Evolutionary conservation across 2,888 invertebrate species (phyloP).

Genomic region (Lepidochitona cinerea): DNA sequence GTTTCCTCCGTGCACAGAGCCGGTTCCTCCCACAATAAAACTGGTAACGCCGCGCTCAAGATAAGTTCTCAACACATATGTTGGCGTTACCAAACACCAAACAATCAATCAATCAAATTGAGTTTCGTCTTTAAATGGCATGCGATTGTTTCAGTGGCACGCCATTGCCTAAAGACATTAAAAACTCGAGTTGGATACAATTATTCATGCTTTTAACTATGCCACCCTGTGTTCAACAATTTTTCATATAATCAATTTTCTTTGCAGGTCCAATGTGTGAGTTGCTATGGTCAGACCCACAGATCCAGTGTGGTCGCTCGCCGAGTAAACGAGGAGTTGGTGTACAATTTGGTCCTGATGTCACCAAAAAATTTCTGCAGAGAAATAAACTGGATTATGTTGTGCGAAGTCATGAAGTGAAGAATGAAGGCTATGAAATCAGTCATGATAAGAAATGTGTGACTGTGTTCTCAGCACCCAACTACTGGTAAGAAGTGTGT

Average conservation of each 20-base stretch:
- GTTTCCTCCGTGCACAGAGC: no score
- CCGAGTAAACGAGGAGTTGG: slow-evolving; percentile 98
- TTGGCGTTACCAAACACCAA: no score
- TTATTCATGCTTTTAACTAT: no score
- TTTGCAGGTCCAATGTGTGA: slow-evolving; percentile 92
- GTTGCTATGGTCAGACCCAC: slow-evolving; percentile 98
- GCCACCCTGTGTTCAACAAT: not conserved
- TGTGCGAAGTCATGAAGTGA: slow-evolving; percentile 97
- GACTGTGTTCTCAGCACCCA: slow-evolving; percentile 99
- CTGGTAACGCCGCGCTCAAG: no score
- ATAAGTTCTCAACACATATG: no score
- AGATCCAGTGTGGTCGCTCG: slow-evolving; percentile 87
- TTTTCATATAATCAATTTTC: not conserved
- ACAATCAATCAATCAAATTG: no score
- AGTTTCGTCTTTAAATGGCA: no score
- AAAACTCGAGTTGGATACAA: no score
- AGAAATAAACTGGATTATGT: slow-evolving; percentile 92
- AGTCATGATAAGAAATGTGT: slow-evolving; percentile 96
- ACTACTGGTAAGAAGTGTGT: slow-evolving; percentile 89
- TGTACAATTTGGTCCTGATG: slow-evolving; percentile 98
- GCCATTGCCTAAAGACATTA: no score
- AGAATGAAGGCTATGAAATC: slow-evolving; percentile 95
- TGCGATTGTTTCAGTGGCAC: no score
- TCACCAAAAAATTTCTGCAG: slow-evolving; percentile 85
- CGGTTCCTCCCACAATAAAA: no score